Conservation (phyloP, 2,113 vertebrate species). For the Tupaia chinensis region DNA sequence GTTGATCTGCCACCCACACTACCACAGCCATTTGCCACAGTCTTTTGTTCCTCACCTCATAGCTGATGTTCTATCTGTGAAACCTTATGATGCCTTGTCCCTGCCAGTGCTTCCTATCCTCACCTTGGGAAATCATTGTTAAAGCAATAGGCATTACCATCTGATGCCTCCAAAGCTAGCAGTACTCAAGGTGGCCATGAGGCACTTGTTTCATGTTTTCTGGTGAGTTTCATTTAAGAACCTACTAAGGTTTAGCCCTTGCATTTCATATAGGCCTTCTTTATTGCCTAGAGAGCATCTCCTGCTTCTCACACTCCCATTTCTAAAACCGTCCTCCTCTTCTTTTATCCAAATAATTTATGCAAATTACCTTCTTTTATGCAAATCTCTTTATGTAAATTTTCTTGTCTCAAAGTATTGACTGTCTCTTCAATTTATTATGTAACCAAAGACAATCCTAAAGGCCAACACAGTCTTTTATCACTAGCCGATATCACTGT, state of each 20-base stretch:
- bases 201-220: not conserved
- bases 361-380: not conserved
- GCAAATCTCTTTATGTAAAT: not conserved
- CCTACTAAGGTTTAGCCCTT: not conserved
- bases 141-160: not conserved
- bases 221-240: not conserved
- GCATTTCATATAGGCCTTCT: not conserved
- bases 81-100: not conserved
- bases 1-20: not conserved
- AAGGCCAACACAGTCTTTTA: not conserved
- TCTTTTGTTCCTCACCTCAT: not conserved
- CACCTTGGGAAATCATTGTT: not conserved
- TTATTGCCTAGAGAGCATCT: fast-evolving
- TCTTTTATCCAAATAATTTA: not conserved
- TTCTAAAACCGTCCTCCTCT: not conserved
- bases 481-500: not conserved
- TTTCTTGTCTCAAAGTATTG: not conserved
- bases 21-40: not conserved
- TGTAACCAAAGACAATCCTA: not conserved
- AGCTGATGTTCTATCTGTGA: not conserved
- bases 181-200: not conserved
- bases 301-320: not conserved
- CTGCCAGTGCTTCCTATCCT: not conserved
- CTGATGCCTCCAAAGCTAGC: not conserved
- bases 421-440: not conserved